Percentiles rank a stretch among this genome's conserved stretches.
phyloP scores from a whole-genome alignment of 2,113 vertebrate species.

The Chunga burmeisteri region DNA sequence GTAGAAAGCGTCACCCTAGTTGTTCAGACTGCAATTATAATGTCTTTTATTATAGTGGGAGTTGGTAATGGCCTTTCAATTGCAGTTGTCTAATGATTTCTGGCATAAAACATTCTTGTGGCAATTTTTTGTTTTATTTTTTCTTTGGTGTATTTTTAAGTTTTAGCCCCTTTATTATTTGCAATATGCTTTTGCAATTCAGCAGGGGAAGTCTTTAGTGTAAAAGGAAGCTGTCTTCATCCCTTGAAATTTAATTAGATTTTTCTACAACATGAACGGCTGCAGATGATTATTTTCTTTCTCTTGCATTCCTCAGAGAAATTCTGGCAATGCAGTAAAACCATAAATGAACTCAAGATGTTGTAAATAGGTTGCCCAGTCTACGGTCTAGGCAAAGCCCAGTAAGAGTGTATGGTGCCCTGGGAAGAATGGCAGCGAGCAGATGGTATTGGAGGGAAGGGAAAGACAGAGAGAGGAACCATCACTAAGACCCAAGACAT shows the following conservation, averaged over 20 bases:
- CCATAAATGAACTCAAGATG: fast-evolving
- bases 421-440: neutral
- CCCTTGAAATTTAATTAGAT: conserved; percentile 24
- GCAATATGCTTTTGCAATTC: neutral
- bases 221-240: neutral
- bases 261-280: neutral
- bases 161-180: conserved; percentile 9
- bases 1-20: neutral
- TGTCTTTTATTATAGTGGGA: conserved; percentile 44
- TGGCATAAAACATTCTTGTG: conserved; percentile 29
- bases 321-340: neutral
- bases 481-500: neutral
- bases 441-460: neutral
- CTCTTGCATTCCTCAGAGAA: neutral
- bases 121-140: conserved; percentile 9
- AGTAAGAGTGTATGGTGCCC: neutral
- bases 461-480: neutral
- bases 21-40: conserved; percentile 25
- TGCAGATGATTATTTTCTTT: neutral
- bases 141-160: conserved; percentile 9
- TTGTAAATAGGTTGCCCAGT: neutral
- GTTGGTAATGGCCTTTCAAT: conserved; percentile 45
- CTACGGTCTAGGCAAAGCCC: neutral
- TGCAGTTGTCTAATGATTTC: conserved; percentile 50
- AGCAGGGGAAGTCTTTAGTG: neutral